These are phyloP conservation scores for Brienomyrus longianalis DNA, from an alignment of 2,113 vertebrate genomes.

Conservation along the genomic window DNA sequence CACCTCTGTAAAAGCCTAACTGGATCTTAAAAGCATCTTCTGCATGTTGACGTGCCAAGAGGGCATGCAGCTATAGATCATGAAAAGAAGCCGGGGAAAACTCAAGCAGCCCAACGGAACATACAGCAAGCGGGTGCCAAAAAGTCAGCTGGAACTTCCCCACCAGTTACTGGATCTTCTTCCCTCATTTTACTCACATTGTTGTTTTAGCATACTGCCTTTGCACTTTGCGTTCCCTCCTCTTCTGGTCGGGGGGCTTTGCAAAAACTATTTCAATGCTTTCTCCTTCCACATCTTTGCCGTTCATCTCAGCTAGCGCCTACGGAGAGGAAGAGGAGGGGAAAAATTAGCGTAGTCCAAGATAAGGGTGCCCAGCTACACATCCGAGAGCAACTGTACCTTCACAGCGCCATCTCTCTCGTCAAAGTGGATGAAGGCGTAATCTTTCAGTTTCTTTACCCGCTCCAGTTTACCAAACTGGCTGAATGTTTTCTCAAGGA, in stretches of 20 bases:
- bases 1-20: background rate
- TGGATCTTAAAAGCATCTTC: background rate
- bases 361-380: background rate
- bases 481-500: conserved; percentile 96
- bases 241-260: conserved; percentile 99
- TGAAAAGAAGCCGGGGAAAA: background rate
- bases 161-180: background rate
- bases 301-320: conserved; percentile 97
- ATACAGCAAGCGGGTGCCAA: background rate
- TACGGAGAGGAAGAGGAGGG: conserved; percentile 40
- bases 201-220: conserved; percentile 98
- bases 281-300: conserved; percentile 97
- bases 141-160: background rate
- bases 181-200: conserved; percentile 70
- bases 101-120: background rate
- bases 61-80: background rate
- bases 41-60: background rate
- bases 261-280: conserved; percentile 99
- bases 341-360: background rate
- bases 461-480: conserved; percentile 95
- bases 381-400: conserved; percentile 51
- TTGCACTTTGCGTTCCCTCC: conserved; percentile 98
- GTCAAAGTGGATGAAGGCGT: conserved; percentile 98
- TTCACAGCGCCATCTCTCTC: conserved; percentile 95
- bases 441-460: conserved; percentile 98